Conservation (phyloP, 1,140 invertebrate species). For the Drosophila mojavensis region DNA sequence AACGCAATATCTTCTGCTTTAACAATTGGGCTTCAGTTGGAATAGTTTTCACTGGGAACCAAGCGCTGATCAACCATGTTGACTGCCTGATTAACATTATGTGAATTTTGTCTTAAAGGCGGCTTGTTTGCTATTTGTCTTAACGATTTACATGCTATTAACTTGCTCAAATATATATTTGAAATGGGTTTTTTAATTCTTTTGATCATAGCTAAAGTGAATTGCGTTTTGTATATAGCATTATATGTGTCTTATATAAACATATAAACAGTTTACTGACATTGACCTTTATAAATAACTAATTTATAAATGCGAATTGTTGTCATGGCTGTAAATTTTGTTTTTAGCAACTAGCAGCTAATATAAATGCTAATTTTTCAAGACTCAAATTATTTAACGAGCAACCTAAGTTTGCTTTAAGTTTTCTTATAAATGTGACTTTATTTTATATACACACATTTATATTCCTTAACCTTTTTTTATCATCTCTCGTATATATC, state of each 20-base stretch:
- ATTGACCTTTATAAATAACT: conserved; percentile 12
- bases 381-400: neutral
- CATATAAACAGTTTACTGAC: neutral
- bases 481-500: no score
- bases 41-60: neutral
- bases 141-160: neutral
- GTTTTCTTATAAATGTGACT: neutral
- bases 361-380: neutral
- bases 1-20: neutral
- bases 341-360: conserved; percentile 3
- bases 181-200: no score
- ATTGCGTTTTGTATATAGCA: neutral
- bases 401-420: no score
- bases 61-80: neutral
- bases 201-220: neutral
- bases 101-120: conserved; percentile 1
- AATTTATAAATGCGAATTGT: conserved; percentile 9
- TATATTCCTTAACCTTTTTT: no score
- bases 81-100: neutral
- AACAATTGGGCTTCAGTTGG: neutral
- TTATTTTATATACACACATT: no score
- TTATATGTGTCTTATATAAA: no score
- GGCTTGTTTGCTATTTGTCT: neutral
- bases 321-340: conserved; percentile 4
- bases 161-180: neutral